Conservation (phyloP, 1,140 invertebrate species). For the Danaus plexippus region DNA sequence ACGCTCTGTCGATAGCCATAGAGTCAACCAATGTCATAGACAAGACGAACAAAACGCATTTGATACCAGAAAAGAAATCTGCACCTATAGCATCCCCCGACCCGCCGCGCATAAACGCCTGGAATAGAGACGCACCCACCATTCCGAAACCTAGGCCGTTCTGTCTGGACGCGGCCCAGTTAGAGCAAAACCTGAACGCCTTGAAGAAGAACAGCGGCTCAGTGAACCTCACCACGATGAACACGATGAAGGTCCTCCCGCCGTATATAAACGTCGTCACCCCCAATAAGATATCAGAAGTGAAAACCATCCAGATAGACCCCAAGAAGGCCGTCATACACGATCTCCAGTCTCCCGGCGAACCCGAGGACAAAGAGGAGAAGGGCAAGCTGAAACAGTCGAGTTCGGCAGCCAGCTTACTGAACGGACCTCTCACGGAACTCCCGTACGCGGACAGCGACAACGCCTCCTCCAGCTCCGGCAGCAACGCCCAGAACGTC, state of each 20-base stretch:
- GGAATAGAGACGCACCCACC: conserved; percentile 43
- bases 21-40: conserved; percentile 41
- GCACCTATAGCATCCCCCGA: conserved; percentile 58
- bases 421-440: conserved; percentile 68
- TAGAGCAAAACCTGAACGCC: conserved; percentile 67
- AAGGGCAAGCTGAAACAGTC: conserved; percentile 49
- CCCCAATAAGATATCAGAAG: conserved; percentile 62
- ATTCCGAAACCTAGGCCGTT: conserved; percentile 52
- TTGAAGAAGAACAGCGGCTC: conserved; percentile 67
- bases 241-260: conserved; percentile 61
- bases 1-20: conserved; percentile 49
- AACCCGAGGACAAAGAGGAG: conserved; percentile 33
- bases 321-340: conserved; percentile 67
- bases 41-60: conserved; percentile 45
- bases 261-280: conserved; percentile 68
- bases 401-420: conserved; percentile 57
- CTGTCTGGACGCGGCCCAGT: conserved; percentile 61
- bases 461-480: conserved; percentile 52
- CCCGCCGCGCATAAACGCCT: conserved; percentile 52
- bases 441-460: conserved; percentile 68
- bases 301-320: conserved; percentile 67
- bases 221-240: conserved; percentile 68
- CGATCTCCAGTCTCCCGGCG: conserved; percentile 45
- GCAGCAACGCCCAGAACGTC: conserved; percentile 32
- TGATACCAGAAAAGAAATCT: conserved; percentile 41